Evolutionary conservation across 2,113 vertebrate species (phyloP).

Genomic region (Calypte anna): DNA sequence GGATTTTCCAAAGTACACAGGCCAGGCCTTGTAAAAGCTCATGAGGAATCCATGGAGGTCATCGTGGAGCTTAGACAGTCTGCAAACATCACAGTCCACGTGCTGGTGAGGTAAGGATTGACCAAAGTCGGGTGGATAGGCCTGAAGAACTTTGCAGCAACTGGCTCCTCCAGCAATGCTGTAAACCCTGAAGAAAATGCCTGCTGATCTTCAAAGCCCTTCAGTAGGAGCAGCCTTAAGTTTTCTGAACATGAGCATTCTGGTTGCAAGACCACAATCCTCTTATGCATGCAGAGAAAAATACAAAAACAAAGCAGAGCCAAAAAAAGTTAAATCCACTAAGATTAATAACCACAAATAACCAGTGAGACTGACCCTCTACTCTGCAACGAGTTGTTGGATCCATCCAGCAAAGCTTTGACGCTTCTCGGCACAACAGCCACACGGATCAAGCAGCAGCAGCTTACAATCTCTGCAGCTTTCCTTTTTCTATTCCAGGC

Average conservation of each 20-base stretch:
- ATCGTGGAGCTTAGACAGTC: conserved; percentile 51
- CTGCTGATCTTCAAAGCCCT: conserved; percentile 71
- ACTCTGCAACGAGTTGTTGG: conserved; percentile 49
- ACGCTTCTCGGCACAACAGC: conserved; percentile 51
- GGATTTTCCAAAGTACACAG: conserved; percentile 59
- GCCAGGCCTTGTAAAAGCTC: conserved; percentile 53
- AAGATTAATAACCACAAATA: conserved; percentile 29
- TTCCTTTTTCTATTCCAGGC: conserved; percentile 50
- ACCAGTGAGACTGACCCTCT: conserved; percentile 48
- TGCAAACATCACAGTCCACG: conserved; percentile 55
- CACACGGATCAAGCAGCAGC: conserved; percentile 35
- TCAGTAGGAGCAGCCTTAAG: conserved; percentile 30
- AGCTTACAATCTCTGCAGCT: conserved; percentile 54
- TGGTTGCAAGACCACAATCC: conserved; percentile 14
- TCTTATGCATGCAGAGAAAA: conserved; percentile 13
- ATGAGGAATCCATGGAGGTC: conserved; percentile 57
- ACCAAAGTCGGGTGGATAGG: neutral
- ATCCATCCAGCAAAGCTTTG: conserved; percentile 63
- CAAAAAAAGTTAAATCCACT: neutral
- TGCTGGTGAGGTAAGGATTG: conserved; percentile 45
- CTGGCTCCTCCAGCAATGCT: conserved; percentile 42
- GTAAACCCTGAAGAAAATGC: conserved; percentile 49
- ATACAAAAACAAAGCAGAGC: neutral
- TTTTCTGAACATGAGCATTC: conserved; percentile 56
- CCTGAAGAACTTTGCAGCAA: conserved; percentile 37